Percentiles rank a stretch among this genome's conserved stretches.
Conservation (phyloP, 2,113 vertebrate genomes). For the Poicephalus gulielmi region DNA sequence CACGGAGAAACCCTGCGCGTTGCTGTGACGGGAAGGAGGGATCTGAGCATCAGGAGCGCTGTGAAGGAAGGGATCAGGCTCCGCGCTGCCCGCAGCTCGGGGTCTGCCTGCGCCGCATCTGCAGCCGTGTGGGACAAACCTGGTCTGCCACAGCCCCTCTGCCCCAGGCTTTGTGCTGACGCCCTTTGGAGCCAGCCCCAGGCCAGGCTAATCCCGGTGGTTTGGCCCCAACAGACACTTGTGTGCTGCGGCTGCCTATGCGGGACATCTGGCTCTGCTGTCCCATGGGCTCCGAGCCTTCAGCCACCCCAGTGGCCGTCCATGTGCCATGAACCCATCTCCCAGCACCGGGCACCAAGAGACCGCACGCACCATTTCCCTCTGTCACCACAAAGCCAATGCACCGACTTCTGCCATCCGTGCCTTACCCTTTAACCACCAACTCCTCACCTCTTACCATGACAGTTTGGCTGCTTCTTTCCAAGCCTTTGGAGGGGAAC, state of each 20-base stretch:
- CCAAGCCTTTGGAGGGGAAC: neutral
- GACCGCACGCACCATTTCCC: accelerated
- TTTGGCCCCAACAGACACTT: neutral
- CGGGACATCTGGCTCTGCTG: neutral
- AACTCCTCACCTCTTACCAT: neutral
- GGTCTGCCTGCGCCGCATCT: neutral
- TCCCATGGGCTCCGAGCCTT: neutral
- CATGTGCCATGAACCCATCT: neutral
- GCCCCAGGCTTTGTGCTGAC: accelerated
- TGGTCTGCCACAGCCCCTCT: no score
- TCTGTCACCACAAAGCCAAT: neutral
- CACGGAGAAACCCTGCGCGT: neutral
- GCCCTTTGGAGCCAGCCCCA: accelerated
- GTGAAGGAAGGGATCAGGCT: accelerated
- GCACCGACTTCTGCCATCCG: accelerated
- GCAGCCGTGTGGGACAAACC: accelerated
- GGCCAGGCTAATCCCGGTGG: accelerated
- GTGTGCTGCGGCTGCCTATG: neutral
- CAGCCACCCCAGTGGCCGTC: neutral
- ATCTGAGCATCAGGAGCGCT: accelerated
- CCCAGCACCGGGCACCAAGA: neutral
- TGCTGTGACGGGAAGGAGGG: neutral
- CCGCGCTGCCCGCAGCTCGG: accelerated
- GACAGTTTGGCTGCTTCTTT: neutral
- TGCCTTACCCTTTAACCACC: neutral